These are phyloP conservation scores for Vultur gryphus DNA, from an alignment of 2,797 vertebrate genomes.

Conservation along the genomic window DNA sequence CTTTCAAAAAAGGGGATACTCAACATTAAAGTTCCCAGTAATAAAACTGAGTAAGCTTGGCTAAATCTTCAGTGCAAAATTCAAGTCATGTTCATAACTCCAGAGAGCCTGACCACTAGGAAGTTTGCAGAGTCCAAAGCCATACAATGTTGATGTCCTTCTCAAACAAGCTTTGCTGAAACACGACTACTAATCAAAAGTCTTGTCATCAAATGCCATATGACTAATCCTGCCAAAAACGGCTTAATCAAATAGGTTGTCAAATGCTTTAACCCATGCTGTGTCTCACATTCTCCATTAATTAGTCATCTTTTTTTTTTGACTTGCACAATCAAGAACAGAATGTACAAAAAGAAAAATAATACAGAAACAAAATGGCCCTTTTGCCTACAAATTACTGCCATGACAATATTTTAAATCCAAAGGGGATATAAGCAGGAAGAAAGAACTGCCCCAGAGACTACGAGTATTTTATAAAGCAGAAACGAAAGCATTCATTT, in stretches of 20 bases:
- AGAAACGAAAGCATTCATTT: background rate
- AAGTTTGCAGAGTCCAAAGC: background rate
- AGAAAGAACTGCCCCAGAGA: background rate
- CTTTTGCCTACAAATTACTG: background rate
- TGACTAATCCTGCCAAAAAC: background rate
- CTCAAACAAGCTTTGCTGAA: background rate
- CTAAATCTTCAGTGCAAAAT: background rate
- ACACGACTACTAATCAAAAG: background rate
- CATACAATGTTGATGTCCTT: background rate
- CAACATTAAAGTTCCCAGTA: background rate
- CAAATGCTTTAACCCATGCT: background rate
- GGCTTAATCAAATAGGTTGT: background rate
- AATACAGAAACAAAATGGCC: background rate
- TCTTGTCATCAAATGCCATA: background rate
- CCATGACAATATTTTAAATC: background rate
- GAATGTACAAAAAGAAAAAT: background rate
- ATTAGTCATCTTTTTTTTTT: background rate
- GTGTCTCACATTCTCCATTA: background rate
- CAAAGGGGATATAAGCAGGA: background rate
- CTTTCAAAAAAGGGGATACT: background rate
- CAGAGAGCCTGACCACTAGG: background rate
- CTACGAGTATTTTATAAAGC: background rate
- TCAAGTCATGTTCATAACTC: background rate
- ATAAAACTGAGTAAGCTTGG: background rate
- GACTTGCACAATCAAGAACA: background rate